A percentile compares a stretch with the other conserved stretches of the same genome.
These are phyloP conservation scores for Takifugu ocellatus DNA, from an alignment of 2,797 vertebrate genomes.

Conservation along the genomic window DNA sequence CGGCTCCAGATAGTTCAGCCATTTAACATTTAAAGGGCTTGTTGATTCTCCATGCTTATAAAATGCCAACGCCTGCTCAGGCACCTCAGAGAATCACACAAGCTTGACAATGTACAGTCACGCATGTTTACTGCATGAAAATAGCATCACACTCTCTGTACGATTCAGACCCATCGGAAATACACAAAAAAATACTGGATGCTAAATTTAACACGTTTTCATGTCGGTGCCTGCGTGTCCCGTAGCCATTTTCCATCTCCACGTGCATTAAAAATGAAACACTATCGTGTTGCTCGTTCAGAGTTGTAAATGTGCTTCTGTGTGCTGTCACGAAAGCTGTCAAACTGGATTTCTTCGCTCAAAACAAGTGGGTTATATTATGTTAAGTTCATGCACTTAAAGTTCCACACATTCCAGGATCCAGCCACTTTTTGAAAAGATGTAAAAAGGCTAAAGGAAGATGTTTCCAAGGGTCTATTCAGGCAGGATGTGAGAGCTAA, in stretches of 20 bases:
- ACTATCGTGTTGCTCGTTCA: conserved; percentile 22
- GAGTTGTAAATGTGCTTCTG: conserved; percentile 49
- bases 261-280: conserved; percentile 18
- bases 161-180: too few relatives aligned
- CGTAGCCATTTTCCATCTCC: conserved; percentile 4
- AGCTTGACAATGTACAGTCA: conserved; percentile 2
- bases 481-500: background rate
- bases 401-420: conserved; percentile 23
- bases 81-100: background rate
- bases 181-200: too few relatives aligned
- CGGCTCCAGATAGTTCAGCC: too few relatives aligned
- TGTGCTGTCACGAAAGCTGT: conserved; percentile 61
- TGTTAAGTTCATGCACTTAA: conserved; percentile 35
- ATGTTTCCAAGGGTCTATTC: background rate
- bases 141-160: too few relatives aligned
- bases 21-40: too few relatives aligned
- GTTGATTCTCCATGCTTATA: too few relatives aligned
- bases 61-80: conserved; percentile 31
- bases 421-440: conserved; percentile 20
- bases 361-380: conserved; percentile 7
- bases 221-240: conserved; percentile 10
- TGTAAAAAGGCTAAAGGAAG: conserved; percentile 5
- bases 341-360: conserved; percentile 63
- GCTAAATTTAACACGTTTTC: background rate
- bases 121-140: conserved; percentile 3